Evolutionary conservation across 2,113 vertebrate species (phyloP).

Genomic region (Leptodactylus fuscus): DNA sequence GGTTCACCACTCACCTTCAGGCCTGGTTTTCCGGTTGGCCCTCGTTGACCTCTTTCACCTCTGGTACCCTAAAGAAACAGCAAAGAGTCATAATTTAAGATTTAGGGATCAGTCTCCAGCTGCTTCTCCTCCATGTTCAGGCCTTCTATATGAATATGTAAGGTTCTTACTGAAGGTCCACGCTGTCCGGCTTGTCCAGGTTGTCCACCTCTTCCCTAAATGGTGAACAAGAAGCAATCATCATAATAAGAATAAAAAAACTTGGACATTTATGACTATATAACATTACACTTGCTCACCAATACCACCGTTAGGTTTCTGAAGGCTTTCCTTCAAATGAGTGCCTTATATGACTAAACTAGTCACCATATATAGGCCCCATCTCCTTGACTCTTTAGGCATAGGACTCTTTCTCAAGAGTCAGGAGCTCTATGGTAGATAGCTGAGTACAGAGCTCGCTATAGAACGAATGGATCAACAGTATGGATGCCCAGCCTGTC

Average conservation of each 20-base stretch:
- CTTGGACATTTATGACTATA: neutral
- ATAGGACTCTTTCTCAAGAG: neutral
- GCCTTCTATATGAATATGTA: neutral
- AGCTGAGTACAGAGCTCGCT: no score
- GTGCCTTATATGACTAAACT: neutral
- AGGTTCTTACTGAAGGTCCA: conserved; percentile 81
- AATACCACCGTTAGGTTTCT: no score
- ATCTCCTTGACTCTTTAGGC: no score
- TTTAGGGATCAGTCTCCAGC: neutral
- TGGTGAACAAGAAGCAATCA: conserved; percentile 41
- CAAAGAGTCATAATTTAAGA: neutral
- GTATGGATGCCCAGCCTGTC: no score
- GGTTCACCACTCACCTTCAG: conserved; percentile 81
- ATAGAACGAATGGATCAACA: no score
- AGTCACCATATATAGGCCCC: neutral
- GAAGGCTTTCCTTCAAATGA: no score
- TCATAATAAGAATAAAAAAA: neutral
- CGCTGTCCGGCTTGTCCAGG: conserved; percentile 81
- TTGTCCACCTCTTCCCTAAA: conserved; percentile 85
- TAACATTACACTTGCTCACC: no score
- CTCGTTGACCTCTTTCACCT: conserved; percentile 82
- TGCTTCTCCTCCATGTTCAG: neutral
- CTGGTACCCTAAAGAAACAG: conserved; percentile 72
- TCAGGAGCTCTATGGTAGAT: no score
- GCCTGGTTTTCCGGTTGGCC: conserved; percentile 84